Evolutionary conservation across 2,113 vertebrate species (phyloP), one percentile per base, ranked within the genome.

Genomic region (Cranoglanis bouderius): DNA sequence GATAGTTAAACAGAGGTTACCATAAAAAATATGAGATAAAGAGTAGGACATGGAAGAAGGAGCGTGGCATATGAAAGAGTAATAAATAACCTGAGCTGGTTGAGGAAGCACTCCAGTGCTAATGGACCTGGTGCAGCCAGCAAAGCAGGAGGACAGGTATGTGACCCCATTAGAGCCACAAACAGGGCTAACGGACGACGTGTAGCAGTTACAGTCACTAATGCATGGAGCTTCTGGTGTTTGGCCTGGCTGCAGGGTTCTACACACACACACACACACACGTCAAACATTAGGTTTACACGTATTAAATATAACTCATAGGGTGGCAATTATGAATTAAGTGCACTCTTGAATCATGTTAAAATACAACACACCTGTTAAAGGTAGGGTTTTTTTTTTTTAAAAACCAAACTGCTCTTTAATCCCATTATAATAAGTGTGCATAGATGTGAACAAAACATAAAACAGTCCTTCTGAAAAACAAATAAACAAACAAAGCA

Each of bases 131-230:
- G 92, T 96, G 96, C 98, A 99, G 94, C 98, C 98, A 43, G 98
- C 98, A 2, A 99, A 98, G 94, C 98, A 99, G 94, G 96, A 96
- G 0, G 98, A 99, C 95, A 99, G 95, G 95, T 99, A 99, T 43
- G 98, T 99, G 93, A 98, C 72, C 1, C 97, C 97, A 0, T 99
- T 97, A 78, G 97, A 96, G 91, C 98, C 98, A 13, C 98, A 99
- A 85, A 99, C 98, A 0, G 98, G 98, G 90, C 97, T 98, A 95
- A 99, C 97, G 90, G 98, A 97, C 84, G 98, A 97, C 0, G 97
- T 98, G 94, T 97, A 96, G 95, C 98, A 99, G 96, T 96, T 97
- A 94, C 98, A 99, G 93, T 97, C 95, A 92, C 94, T 96, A 94
- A 98, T 97, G 96, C 98, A 99, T 77, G 95, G 93, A 24, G 96